A percentile compares a stretch with the other conserved stretches of the same genome.
phyloP scores from a whole-genome alignment of 2,797 vertebrate genomes.

The Bradypus variegatus region DNA sequence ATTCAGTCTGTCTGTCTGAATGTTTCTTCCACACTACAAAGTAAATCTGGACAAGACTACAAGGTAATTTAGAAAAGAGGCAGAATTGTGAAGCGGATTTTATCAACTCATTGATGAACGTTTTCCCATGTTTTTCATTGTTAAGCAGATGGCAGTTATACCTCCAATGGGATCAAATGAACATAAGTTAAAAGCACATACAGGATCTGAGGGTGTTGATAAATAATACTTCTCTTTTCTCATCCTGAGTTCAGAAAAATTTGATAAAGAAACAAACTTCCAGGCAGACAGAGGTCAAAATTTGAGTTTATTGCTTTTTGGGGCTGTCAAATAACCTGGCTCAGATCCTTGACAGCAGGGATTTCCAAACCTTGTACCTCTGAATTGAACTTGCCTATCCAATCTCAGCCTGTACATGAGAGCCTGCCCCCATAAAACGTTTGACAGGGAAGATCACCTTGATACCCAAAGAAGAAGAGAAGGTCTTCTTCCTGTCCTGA shows the following conservation, averaged over 20 bases:
- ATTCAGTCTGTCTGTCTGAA: slow-evolving; percentile 95
- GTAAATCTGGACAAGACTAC: slow-evolving; percentile 88
- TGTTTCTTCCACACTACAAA: slow-evolving; percentile 91
- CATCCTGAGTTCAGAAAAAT: neutral
- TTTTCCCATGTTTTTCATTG: neutral
- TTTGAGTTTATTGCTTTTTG: neutral
- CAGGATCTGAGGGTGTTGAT: neutral
- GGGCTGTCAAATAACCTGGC: neutral
- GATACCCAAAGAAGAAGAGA: neutral
- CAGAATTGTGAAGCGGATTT: neutral
- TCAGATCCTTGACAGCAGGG: neutral
- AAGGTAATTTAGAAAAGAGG: slow-evolving; percentile 77
- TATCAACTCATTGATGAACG: neutral
- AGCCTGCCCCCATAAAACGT: neutral
- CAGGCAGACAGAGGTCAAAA: neutral
- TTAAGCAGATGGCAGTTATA: neutral
- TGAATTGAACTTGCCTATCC: neutral
- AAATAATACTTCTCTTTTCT: neutral
- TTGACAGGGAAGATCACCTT: neutral
- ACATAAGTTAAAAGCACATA: neutral
- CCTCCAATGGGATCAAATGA: neutral
- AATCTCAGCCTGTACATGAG: neutral
- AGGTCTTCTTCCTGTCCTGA: neutral
- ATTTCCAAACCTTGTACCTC: neutral
- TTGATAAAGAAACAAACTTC: neutral